These are phyloP conservation scores for Verasper variegatus DNA, from an alignment of 2,113 vertebrate genomes.

Conservation along the genomic window DNA sequence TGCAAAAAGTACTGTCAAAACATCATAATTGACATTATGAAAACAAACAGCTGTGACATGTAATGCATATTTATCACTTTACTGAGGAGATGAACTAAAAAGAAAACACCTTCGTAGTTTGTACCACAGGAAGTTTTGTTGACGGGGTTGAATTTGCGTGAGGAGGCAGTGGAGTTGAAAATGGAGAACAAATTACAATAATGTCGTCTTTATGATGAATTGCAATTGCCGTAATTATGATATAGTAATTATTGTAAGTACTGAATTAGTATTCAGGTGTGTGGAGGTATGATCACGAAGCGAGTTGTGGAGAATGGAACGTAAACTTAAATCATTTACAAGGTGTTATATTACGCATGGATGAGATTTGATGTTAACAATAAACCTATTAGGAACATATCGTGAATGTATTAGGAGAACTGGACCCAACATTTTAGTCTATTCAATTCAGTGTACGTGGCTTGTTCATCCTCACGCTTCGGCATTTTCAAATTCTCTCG, in stretches of 20 bases:
- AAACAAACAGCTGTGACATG: constrained; percentile 41
- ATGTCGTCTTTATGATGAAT: constrained; percentile 51
- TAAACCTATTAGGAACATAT: no score
- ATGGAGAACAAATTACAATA: constrained; percentile 55
- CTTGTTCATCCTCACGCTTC: no score
- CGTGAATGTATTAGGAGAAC: no score
- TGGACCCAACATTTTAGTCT: no score
- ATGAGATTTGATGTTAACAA: background rate
- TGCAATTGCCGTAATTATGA: constrained; percentile 58
- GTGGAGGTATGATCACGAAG: constrained; percentile 22
- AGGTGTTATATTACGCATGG: no score
- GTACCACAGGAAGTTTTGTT: constrained; percentile 17
- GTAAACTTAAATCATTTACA: no score
- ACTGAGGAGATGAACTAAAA: constrained; percentile 21
- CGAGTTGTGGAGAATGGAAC: background rate
- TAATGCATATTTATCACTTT: constrained; percentile 42
- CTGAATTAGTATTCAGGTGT: constrained; percentile 42
- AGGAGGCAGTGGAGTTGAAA: constrained; percentile 51
- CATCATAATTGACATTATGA: constrained; percentile 35
- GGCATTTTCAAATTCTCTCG: no score
- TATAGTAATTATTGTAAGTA: constrained; percentile 66
- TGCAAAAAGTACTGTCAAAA: constrained; percentile 31
- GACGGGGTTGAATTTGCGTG: constrained; percentile 31
- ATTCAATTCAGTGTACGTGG: no score
- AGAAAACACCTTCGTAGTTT: constrained; percentile 18